Conservation (phyloP, 1,140 invertebrate genomes). For the Ruditapes philippinarum region DNA sequence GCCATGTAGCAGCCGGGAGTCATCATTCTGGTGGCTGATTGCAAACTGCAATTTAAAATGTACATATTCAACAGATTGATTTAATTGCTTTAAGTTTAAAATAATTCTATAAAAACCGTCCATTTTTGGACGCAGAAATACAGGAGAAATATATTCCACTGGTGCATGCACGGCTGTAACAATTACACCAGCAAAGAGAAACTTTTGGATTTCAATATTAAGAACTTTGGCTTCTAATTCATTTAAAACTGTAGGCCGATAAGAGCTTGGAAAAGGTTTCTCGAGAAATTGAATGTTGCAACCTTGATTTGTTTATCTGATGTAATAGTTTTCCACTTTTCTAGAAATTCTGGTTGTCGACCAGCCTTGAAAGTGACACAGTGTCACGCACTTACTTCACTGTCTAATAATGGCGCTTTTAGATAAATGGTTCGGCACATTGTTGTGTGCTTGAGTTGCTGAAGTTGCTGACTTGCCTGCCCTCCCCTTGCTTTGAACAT, state of each 20-base stretch:
- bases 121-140: too few relatives aligned
- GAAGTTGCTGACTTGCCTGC: background rate
- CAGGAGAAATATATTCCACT: background rate
- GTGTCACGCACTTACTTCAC: background rate
- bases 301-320: constrained; percentile 7
- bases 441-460: too few relatives aligned
- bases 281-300: constrained; percentile 11
- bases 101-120: too few relatives aligned
- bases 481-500: constrained; percentile 25
- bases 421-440: background rate
- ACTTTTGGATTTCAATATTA: background rate
- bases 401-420: constrained; percentile 1
- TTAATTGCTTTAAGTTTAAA: too few relatives aligned
- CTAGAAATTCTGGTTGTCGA: background rate
- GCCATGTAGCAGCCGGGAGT: too few relatives aligned
- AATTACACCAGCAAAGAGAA: background rate
- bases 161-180: background rate
- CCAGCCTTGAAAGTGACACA: constrained; percentile 3
- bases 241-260: constrained; percentile 15
- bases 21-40: too few relatives aligned
- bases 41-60: too few relatives aligned
- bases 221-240: background rate
- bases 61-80: too few relatives aligned
- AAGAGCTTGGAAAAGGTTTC: constrained; percentile 16
- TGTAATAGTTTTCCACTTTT: too few relatives aligned